Conservation (phyloP, 1,140 invertebrate species). For the Bombyx mandarina region DNA sequence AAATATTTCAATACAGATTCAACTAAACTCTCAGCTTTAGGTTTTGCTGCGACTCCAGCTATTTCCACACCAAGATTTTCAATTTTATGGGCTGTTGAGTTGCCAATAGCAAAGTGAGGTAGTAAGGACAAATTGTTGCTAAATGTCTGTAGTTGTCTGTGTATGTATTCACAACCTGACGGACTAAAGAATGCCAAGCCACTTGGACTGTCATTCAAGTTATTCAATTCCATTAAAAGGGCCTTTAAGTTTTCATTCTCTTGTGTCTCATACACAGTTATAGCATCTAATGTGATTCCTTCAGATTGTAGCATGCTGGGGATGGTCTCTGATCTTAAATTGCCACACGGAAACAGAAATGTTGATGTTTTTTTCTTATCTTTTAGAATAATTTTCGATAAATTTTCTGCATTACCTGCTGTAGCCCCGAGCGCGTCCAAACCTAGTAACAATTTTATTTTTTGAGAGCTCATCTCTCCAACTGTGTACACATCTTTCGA, state of each 20-base stretch:
- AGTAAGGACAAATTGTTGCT: constrained; percentile 39
- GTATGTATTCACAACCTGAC: constrained; percentile 64
- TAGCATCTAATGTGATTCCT: constrained; percentile 56
- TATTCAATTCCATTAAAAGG: constrained; percentile 49
- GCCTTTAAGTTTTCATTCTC: constrained; percentile 62
- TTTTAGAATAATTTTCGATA: constrained; percentile 61
- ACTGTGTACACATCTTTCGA: constrained; percentile 68
- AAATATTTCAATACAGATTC: constrained; percentile 47
- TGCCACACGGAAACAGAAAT: constrained; percentile 70
- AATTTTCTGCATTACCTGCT: constrained; percentile 67
- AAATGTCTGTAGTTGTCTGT: constrained; percentile 54
- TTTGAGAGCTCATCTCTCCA: constrained; percentile 64
- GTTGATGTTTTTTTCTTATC: constrained; percentile 46
- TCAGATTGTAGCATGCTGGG: constrained; percentile 50
- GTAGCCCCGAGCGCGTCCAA: constrained; percentile 64
- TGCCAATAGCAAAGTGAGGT: constrained; percentile 60
- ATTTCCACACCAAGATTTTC: constrained; percentile 54
- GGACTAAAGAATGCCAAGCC: constrained; percentile 72
- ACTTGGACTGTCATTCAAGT: constrained; percentile 40
- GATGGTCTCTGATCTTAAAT: constrained; percentile 65
- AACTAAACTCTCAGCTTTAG: constrained; percentile 42
- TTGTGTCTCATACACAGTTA: constrained; percentile 72
- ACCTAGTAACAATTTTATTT: constrained; percentile 56
- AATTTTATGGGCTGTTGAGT: constrained; percentile 58
- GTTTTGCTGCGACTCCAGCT: constrained; percentile 44